Percentiles rank a stretch among this genome's conserved stretches.
These are phyloP conservation scores for Pandion haliaetus DNA, from an alignment of 2,113 vertebrate genomes.

Conservation along the genomic window DNA sequence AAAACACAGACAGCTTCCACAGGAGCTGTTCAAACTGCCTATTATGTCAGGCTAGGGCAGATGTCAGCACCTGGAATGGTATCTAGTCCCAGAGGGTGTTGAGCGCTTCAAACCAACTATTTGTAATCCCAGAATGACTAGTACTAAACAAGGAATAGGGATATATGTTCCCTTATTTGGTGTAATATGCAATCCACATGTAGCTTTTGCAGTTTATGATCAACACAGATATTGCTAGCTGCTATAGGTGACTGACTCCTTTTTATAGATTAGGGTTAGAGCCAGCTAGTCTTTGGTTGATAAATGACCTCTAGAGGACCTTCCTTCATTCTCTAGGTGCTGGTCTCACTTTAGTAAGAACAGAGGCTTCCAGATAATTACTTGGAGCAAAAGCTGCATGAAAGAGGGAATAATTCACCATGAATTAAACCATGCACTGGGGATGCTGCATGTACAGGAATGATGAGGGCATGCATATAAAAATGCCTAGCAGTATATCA, in stretches of 20 bases:
- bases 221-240: not conserved
- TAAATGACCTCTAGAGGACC: not conserved
- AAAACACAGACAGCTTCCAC: not conserved
- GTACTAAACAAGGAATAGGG: not conserved
- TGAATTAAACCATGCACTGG: conserved; percentile 68
- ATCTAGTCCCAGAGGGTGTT: not conserved
- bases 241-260: not conserved
- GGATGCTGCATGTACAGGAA: conserved; percentile 72
- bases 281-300: not conserved
- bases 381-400: conserved; percentile 51
- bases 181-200: not conserved
- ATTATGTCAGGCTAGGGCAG: not conserved
- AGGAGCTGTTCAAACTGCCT: not conserved
- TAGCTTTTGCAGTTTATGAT: not conserved
- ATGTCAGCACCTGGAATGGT: not conserved
- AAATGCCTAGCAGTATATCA: conserved; percentile 74
- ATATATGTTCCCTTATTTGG: accelerated
- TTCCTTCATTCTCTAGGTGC: not conserved
- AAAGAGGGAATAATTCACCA: conserved; percentile 67
- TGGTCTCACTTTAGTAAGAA: not conserved
- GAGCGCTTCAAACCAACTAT: not conserved
- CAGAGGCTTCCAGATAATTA: conserved; percentile 28
- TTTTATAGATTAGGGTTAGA: not conserved
- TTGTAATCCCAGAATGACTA: not conserved
- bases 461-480: conserved; percentile 65